These are phyloP conservation scores for Mythimna vitellina DNA, from an alignment of 2,888 invertebrate genomes.

Conservation along the genomic window DNA sequence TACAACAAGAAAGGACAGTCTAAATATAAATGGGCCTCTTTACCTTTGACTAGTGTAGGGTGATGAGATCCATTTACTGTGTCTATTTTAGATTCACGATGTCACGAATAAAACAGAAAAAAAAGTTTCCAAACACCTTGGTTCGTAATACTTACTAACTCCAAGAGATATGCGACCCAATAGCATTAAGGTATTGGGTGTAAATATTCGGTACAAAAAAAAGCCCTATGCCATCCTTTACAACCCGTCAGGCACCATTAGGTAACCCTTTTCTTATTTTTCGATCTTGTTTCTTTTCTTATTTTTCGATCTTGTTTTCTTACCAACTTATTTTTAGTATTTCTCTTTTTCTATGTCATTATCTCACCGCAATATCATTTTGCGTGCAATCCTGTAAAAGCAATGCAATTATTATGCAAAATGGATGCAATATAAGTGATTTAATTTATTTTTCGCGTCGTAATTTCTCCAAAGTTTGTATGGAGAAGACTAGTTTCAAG, in stretches of 20 bases:
- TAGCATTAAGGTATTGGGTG: conserved; percentile 28
- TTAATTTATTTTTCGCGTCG: background rate
- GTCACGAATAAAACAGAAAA: conserved; percentile 3
- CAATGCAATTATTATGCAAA: no score
- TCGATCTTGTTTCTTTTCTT: conserved; percentile 11
- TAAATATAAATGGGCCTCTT: background rate
- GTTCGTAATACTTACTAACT: background rate
- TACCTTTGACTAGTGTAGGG: background rate
- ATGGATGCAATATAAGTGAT: background rate
- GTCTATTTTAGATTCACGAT: background rate
- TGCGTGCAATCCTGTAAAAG: background rate
- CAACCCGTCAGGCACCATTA: conserved; percentile 14
- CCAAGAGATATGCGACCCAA: conserved; percentile 1
- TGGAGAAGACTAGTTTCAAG: no score
- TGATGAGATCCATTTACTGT: background rate
- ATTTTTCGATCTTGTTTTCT: conserved; percentile 9
- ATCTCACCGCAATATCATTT: background rate
- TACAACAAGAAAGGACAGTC: background rate
- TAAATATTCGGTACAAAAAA: conserved; percentile 6
- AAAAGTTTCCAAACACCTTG: background rate
- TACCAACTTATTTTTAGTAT: background rate
- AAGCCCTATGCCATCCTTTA: conserved; percentile 18
- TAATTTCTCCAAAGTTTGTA: no score
- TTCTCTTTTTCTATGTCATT: background rate
- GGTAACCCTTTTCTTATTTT: conserved; percentile 22